Base-by-base conservation (phyloP, 2,113 vertebrate genomes). In the Dipodomys merriami region DNA sequence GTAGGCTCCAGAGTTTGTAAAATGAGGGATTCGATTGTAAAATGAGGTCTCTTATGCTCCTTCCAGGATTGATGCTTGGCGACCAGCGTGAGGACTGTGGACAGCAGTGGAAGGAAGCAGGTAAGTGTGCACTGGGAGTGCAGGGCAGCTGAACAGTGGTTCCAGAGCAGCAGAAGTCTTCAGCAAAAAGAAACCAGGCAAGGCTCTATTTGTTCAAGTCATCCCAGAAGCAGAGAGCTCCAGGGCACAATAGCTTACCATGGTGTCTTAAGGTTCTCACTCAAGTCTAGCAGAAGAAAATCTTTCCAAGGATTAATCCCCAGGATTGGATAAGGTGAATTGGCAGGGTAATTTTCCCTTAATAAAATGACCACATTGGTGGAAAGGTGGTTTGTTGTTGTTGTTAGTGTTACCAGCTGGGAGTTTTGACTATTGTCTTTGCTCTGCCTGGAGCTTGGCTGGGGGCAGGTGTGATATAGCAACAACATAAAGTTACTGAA, bases 11-110 rank as follows among this genome's bases (percentile, higher is more conserved):
- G 81, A 67, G n/a, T 90, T 30, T 94, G 74, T 97, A 91, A 93
- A 86, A 96, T 95, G 94, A 93, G n/a, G 71, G 27, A 30, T 76
- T 95, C 90, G 84, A 83, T 20, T 85, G 78, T n/a, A n/a, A n/a
- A n/a, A n/a, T n/a, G n/a, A n/a, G 62, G 82, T 89, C 39, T 95
- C 81, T 89, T 22, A 87, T 39, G 23, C 49, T 60, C 44, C 49
- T 76, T 90, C 74, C 74, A 79, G 85, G 82, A 93, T 35, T 64
- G 79, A 72, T 80, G 92, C 78, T 84, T 84, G 86, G 84, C 60
- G 65, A 72, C 67, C 53, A 27, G 44, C 0, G 25, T 76, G 82
- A 90, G 78, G 78, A 69, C 49, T 67, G 44, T 53, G 83, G 72
- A 78, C 74, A 86, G 35, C 67, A n/a, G 53, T 19, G 30, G 83